Evolutionary conservation across 1,140 invertebrate species (phyloP), one percentile per base, ranked within the genome.

Genomic region (Rhagoletis pomonella): DNA sequence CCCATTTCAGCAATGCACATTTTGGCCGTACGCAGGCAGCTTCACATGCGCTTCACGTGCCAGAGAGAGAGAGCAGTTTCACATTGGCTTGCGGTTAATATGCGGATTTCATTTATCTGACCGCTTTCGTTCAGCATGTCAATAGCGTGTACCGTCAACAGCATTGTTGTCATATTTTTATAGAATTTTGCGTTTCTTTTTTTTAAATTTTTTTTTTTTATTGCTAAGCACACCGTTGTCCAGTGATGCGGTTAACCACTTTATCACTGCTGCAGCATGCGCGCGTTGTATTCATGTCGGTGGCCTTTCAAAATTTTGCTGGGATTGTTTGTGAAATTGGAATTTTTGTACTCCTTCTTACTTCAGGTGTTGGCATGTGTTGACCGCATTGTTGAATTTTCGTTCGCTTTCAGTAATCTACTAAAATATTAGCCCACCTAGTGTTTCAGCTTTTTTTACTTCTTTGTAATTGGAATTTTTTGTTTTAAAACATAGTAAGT

Each of bases 241-340:
- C 67, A 73, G 67, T 73, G 39, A 73, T 73, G 67, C 42, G 67
- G 67, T 73, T 73, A 42, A 73, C 67, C 67, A 42, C 67, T 44
- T 73, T 73, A 73, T 73, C 67, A 73, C 12, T 14, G 67, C 67
- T 73, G 67, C 42, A 73, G 10, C 39, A 42, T 73, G 14, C 29
- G 67, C 29, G 29, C n/a, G 39, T 44, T 39, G 67, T 5, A 73
- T 73, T 73, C 39, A 14, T 9, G 39, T 12, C 67, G 4, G 9
- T 73, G 67, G 0, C 50, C 10, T 55, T 10, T 55, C 10, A 55
- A 55, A 55, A 55, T 55, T 55, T 7, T 55, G 50, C 50, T 7
- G 50, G 50, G 5, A 55, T 55, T 55, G 50, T 55, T 10, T 55
- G 10, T 55, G 50, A 55, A 10, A 10, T 55, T 5, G 50, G 10